Base-by-base conservation (phyloP, 2,113 vertebrate genomes). In the Parus major region DNA sequence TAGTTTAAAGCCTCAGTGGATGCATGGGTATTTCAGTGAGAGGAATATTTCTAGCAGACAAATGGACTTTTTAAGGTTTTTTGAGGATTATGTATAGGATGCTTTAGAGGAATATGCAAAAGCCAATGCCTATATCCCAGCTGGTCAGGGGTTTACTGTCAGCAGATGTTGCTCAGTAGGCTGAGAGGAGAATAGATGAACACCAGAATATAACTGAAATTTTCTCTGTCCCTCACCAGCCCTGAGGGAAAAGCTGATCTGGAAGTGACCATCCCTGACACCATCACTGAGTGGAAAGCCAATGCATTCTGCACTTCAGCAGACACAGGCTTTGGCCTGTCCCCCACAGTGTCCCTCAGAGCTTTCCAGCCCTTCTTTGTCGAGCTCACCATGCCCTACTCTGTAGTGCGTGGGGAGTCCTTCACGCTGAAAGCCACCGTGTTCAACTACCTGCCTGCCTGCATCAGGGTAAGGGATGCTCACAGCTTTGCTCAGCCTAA, bases 361-460 rank as follows among this genome's bases (percentile, higher is more conserved):
- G 98, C 97, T 93, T 99, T 99, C 97, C 98, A 99, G 97, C 99
- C 99, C 6, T 99, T 99, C 98, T 99, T 99, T 77, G 95, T 99
- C 5, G 98, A 99, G 56, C 98, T 99, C 91, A 98, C 97, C 4
- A 23, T 99, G 91, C 99, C 99, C 36, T 99, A 99, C 97, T 99
- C 99, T 33, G 98, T 99, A 60, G 94, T 99, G 91, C 97, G 98
- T 4, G 99, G 99, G 27, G 99, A 99, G 91, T 72, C 86, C 70
- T 99, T 99, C 94, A 94, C 82, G 0, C 97, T 99, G 90, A 99
- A 98, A 87, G 98, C 98, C 64, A 99, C 98, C 0, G 85, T 98
- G 57, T 97, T 99, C 95, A 99, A 98, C 97, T 99, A 99, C 96
- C 93, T 98, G 81, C 39, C 91, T 8, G 81, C 93, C 46, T 98